Conservation (phyloP, 37 sponge, comb jelly and placozoan species). For the Tethya wilhelma region DNA sequence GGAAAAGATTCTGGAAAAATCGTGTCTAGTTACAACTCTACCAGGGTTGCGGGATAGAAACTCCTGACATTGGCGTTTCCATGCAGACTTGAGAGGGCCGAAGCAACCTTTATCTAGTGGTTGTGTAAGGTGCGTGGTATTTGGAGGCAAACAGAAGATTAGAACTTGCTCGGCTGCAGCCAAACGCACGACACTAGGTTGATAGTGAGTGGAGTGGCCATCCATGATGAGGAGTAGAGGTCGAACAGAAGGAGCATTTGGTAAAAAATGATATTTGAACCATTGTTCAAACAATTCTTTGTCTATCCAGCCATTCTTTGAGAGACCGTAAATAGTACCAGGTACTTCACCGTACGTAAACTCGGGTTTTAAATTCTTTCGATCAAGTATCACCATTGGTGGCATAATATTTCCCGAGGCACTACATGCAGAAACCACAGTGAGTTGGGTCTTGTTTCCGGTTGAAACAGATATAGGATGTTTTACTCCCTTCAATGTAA, state of each 20-base stretch:
- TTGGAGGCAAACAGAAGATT: slow-evolving; percentile 13
- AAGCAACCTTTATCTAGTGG: slow-evolving; percentile 16
- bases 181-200: neutral
- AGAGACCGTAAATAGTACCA: slow-evolving; percentile 1
- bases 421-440: no score
- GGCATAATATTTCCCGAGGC: no score
- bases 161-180: slow-evolving; percentile 23
- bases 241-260: slow-evolving; percentile 35
- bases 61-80: slow-evolving; percentile 6
- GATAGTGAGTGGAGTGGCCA: slow-evolving; percentile 34
- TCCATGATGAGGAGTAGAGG: slow-evolving; percentile 30
- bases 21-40: neutral
- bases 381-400: slow-evolving; percentile 46
- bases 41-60: neutral
- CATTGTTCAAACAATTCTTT: neutral
- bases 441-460: no score
- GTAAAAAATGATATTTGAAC: slow-evolving; percentile 20
- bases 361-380: slow-evolving; percentile 6
- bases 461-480: no score
- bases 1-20: slow-evolving; percentile 14
- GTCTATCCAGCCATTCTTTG: neutral
- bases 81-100: slow-evolving; percentile 8
- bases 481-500: no score
- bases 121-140: slow-evolving; percentile 30
- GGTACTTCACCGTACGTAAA: slow-evolving; percentile 15